phyloP scores from a whole-genome alignment of 2,888 invertebrate species.

The Lithodes maja region DNA sequence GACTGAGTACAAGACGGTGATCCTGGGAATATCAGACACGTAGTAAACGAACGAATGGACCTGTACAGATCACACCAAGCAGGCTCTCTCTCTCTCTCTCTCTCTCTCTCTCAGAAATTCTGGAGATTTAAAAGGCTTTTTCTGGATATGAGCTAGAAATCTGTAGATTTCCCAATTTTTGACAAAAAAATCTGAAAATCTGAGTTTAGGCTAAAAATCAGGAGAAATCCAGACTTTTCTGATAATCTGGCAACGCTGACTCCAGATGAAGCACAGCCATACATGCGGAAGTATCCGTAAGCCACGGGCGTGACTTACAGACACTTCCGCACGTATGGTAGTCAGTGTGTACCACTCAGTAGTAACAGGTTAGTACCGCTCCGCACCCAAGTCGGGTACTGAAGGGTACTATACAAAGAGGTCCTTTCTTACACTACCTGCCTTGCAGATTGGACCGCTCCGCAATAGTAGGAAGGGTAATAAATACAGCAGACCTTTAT shows the following conservation, averaged over 20 bases:
- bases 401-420: too few relatives aligned
- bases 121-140: background rate
- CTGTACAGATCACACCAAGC: background rate
- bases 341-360: too few relatives aligned
- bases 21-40: background rate
- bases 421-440: too few relatives aligned
- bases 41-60: background rate
- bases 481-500: too few relatives aligned
- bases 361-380: too few relatives aligned
- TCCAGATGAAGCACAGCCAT: background rate
- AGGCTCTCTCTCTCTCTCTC: conserved; percentile 2
- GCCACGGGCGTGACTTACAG: too few relatives aligned
- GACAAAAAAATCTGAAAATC: background rate
- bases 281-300: too few relatives aligned
- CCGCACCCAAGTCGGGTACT: too few relatives aligned
- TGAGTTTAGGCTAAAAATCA: background rate
- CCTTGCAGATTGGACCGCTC: too few relatives aligned
- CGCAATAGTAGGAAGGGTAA: too few relatives aligned
- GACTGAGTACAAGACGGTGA: background rate
- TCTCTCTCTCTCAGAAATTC: conserved; percentile 11
- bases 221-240: conserved; percentile 4
- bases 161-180: background rate
- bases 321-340: too few relatives aligned
- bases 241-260: conserved; percentile 1
- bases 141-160: background rate